A percentile compares a stretch with the other conserved stretches of the same genome.
phyloP scores from a whole-genome alignment of 2,888 invertebrate species.

The Torymus auratus region DNA sequence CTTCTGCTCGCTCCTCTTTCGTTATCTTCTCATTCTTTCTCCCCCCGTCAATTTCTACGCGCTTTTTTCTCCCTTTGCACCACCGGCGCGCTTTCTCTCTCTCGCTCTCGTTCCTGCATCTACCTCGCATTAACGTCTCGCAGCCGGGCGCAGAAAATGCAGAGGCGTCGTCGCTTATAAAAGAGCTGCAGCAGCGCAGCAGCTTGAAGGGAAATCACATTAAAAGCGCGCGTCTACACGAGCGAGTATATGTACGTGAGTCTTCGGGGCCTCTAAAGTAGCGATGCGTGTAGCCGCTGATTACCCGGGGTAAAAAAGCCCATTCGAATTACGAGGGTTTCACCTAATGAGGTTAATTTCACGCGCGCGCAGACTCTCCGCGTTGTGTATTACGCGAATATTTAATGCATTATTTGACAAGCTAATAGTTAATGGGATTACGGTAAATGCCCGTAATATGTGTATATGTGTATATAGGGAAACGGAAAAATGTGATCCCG shows the following conservation, averaged over 20 bases:
- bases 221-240: constrained; percentile 41
- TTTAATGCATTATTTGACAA: constrained; percentile 52
- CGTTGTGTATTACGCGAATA: constrained; percentile 20
- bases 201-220: constrained; percentile 41
- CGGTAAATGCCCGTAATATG: constrained; percentile 32
- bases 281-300: constrained; percentile 51
- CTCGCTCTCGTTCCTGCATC: too few species aligned
- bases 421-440: constrained; percentile 47
- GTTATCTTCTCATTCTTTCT: background rate
- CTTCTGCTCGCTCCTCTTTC: background rate
- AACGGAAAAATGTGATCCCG: background rate
- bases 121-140: constrained; percentile 8
- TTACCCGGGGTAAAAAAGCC: constrained; percentile 48
- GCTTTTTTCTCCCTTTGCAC: background rate
- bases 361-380: constrained; percentile 40
- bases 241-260: background rate
- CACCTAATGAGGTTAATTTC: constrained; percentile 54
- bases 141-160: constrained; percentile 12
- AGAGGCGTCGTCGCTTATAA: constrained; percentile 34
- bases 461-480: background rate
- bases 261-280: constrained; percentile 39
- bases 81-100: too few species aligned
- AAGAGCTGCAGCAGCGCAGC: constrained; percentile 8
- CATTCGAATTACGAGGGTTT: constrained; percentile 52
- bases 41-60: background rate